Conservation (phyloP, 2,797 vertebrate genomes). For the Rhinoraja longicauda region DNA sequence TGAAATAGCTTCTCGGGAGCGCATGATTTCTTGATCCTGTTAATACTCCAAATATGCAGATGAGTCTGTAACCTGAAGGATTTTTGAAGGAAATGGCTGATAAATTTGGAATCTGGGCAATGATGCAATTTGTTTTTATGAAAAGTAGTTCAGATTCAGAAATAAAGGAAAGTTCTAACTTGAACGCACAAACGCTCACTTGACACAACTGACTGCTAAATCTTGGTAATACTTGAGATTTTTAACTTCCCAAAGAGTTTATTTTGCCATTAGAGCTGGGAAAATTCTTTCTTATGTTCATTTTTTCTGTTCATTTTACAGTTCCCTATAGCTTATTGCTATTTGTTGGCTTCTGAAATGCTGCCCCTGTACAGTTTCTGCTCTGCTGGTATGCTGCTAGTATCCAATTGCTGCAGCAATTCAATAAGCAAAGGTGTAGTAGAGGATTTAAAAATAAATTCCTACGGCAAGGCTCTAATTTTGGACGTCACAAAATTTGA, state of each 20-base stretch:
- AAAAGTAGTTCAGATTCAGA: not conserved
- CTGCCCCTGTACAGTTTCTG: not conserved
- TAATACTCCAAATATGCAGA: not conserved
- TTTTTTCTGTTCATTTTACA: not conserved
- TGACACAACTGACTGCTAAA: not conserved
- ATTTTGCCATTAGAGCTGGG: not conserved
- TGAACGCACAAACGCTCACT: not conserved
- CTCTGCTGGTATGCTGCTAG: not conserved
- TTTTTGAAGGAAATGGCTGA: not conserved
- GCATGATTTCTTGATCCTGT: not conserved
- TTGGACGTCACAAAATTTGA: not conserved
- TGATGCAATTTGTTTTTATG: not conserved
- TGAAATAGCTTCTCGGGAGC: not conserved
- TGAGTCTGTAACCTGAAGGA: not conserved
- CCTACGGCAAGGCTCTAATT: not conserved
- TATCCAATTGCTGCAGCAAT: not conserved
- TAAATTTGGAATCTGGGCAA: not conserved
- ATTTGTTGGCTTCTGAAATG: not conserved
- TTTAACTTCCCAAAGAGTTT: not conserved
- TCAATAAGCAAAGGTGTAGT: not conserved
- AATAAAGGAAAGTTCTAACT: not conserved
- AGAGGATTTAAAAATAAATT: not conserved
- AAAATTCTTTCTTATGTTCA: not conserved
- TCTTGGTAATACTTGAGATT: not conserved
- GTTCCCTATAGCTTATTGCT: not conserved